Evolutionary conservation across 2,888 invertebrate species (phyloP).

Genomic region (Agrotis exclamationis): DNA sequence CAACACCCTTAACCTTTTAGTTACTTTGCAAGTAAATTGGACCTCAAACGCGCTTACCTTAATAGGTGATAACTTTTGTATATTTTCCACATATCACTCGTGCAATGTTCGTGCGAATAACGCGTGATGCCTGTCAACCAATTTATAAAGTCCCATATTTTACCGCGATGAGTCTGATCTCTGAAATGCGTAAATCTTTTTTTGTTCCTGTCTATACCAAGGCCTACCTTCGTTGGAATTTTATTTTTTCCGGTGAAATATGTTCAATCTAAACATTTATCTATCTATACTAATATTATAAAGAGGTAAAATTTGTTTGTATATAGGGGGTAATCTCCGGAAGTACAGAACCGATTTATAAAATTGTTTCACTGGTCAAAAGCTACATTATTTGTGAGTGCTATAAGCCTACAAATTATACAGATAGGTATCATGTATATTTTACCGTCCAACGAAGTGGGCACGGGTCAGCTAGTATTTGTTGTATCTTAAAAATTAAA

Average conservation of each 20-base stretch:
- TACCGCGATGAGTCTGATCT: not conserved
- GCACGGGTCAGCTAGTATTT: no score
- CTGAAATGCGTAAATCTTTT: constrained; percentile 1
- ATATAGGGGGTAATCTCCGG: no score
- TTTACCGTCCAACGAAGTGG: no score
- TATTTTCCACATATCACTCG: constrained; percentile 32
- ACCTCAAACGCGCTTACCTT: constrained; percentile 77
- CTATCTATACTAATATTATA: no score
- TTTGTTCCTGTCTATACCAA: not conserved
- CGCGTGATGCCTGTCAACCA: constrained; percentile 8
- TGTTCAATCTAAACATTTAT: not conserved
- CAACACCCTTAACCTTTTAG: constrained; percentile 87
- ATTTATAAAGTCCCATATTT: constrained; percentile 26
- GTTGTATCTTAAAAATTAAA: no score
- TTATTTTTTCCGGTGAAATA: not conserved
- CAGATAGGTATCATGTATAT: no score
- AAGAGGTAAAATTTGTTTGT: no score
- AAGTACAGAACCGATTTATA: no score
- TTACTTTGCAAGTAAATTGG: constrained; percentile 80
- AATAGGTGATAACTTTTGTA: constrained; percentile 67
- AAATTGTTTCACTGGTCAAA: no score
- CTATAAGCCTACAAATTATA: no score
- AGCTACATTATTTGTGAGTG: no score
- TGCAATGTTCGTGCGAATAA: constrained; percentile 8
- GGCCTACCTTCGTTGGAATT: constrained; percentile 3